Percentiles rank a stretch among this genome's conserved stretches.
These are phyloP conservation scores for Procavia capensis DNA, from an alignment of 2,113 vertebrate genomes.

Conservation along the genomic window DNA sequence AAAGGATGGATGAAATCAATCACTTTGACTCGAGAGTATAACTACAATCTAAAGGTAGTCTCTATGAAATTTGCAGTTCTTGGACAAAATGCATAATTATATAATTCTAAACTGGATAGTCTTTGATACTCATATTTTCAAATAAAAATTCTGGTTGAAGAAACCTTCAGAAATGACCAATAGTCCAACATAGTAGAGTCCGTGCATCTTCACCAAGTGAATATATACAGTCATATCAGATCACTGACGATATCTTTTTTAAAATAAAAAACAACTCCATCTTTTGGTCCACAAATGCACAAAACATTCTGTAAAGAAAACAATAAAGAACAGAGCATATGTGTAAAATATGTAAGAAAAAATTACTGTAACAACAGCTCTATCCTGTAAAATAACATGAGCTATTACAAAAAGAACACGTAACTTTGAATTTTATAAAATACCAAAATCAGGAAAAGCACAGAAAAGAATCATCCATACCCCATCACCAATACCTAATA, in stretches of 20 bases:
- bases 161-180: slow-evolving; percentile 59
- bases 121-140: slow-evolving; percentile 61
- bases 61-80: slow-evolving; percentile 39
- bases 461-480: neutral
- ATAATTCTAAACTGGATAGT: slow-evolving; percentile 1
- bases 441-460: slow-evolving; percentile 39
- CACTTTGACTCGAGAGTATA: slow-evolving; percentile 52
- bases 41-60: slow-evolving; percentile 44
- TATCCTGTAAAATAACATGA: slow-evolving; percentile 46
- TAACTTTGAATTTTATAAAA: slow-evolving; percentile 33
- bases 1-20: neutral
- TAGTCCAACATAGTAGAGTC: slow-evolving; percentile 57
- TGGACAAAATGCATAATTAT: slow-evolving; percentile 44
- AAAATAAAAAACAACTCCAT: slow-evolving; percentile 70
- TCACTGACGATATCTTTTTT: slow-evolving; percentile 34
- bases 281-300: slow-evolving; percentile 60
- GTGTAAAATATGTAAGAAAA: slow-evolving; percentile 26
- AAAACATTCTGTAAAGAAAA: slow-evolving; percentile 68
- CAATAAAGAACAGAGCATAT: slow-evolving; percentile 43
- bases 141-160: slow-evolving; percentile 53
- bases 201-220: slow-evolving; percentile 53
- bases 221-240: slow-evolving; percentile 36
- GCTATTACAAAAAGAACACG: slow-evolving; percentile 33
- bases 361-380: neutral
- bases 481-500: neutral